These are phyloP conservation scores for Ectropis crepuscularia DNA, from an alignment of 2,888 invertebrate species.

Conservation along the genomic window DNA sequence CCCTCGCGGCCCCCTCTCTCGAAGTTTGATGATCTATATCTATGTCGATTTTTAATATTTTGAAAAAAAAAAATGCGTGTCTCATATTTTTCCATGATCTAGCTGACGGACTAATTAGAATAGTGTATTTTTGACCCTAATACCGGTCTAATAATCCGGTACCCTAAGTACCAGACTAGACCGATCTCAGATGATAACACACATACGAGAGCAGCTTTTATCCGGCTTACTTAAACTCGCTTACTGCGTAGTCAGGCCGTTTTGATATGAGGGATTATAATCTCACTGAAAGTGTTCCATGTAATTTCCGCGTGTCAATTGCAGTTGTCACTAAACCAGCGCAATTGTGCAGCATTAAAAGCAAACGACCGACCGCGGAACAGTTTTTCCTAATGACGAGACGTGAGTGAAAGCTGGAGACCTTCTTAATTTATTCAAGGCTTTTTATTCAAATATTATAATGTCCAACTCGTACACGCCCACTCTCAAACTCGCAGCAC, in stretches of 20 bases:
- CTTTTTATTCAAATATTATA: slow-evolving; percentile 63
- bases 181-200: slow-evolving; percentile 18
- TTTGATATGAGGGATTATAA: slow-evolving; percentile 6
- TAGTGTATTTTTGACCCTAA: too few species aligned
- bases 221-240: slow-evolving; percentile 11
- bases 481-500: slow-evolving; percentile 34
- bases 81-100: too few species aligned
- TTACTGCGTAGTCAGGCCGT: neutral
- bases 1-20: too few species aligned
- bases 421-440: slow-evolving; percentile 56
- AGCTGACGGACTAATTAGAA: too few species aligned
- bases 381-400: slow-evolving; percentile 67
- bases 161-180: too few species aligned
- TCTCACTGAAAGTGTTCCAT: slow-evolving; percentile 11
- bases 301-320: slow-evolving; percentile 13
- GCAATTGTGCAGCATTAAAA: slow-evolving; percentile 42
- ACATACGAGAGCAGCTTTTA: slow-evolving; percentile 32
- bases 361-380: slow-evolving; percentile 57
- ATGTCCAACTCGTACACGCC: slow-evolving; percentile 45
- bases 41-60: too few species aligned
- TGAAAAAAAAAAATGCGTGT: too few species aligned
- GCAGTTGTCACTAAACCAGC: slow-evolving; percentile 4
- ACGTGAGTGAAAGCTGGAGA: slow-evolving; percentile 75
- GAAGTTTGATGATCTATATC: too few species aligned
- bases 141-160: too few species aligned